Evolutionary conservation across 2,113 vertebrate genomes (phyloP), one percentile per base, ranked within the genome.

Genomic region (Phalacrocorax pelagicus): DNA sequence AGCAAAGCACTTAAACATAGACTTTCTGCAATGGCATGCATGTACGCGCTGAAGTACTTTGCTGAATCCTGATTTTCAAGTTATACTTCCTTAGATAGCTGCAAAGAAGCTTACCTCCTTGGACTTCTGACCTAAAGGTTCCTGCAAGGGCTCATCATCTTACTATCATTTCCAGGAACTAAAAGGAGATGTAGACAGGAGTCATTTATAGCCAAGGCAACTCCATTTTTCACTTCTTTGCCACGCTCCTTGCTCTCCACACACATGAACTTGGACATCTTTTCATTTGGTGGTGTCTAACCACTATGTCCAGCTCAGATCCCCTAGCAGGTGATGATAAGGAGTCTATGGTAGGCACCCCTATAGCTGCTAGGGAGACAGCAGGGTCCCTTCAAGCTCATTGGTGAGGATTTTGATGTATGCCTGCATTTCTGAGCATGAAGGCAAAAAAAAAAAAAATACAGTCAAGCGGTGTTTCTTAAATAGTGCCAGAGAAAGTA

Each of bases 111-210:
- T 26, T 49, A 38, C 19, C 4, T 57, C 15, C 19, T 47, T 27
- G 30, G 16, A 3, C 4, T 36, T 57, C 38, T 26, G 30, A 44
- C 30, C 36, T 36, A 6, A n/a, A 24, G 18, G 34, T 21, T 70
- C 34, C 54, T 81, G 44, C 30, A 55, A 40, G 54, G 32, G 10
- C 5, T 55, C 18, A 13, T 47, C 23, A 3, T 36, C 42, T 62
- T 15, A 17, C 11, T 24, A 3, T 4, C 3, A 1, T 57, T 61
- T n/a, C 54, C 3, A 3, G 34, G 61, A 61, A 40, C 0, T 2
- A 71, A 70, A 81, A 81, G 40, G 4, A 70, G 36, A 14, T 19
- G 23, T 17, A 15, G 12, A 9, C 59, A 52, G 26, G 49, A 62
- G 29, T 15, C 2, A 2, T 49, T 75, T 42, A 21, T 6, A 42